Conservation (phyloP, 1,140 invertebrate genomes). For the Phthorimaea operculella region DNA sequence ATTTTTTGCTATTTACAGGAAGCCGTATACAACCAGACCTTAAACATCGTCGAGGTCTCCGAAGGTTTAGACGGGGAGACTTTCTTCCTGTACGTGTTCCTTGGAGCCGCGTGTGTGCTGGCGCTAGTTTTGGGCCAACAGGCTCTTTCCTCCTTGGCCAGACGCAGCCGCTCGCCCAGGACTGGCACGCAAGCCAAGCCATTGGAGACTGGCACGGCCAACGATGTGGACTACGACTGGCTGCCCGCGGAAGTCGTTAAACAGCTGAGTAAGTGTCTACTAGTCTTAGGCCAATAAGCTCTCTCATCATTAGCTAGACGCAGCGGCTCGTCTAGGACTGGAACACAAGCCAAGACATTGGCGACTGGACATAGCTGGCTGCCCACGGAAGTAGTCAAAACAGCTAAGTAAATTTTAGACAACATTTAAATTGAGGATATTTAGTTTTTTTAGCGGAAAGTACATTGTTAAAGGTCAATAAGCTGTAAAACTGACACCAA, state of each 20-base stretch:
- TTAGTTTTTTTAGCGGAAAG: too few relatives aligned
- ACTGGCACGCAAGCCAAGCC: conserved; percentile 68
- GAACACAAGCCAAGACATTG: conserved; percentile 71
- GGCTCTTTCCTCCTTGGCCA: conserved; percentile 82
- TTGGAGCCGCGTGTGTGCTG: conserved; percentile 89
- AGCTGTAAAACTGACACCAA: too few relatives aligned
- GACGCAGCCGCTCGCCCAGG: conserved; percentile 68
- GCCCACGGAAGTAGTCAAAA: conserved; percentile 88
- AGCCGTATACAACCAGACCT: conserved; percentile 98
- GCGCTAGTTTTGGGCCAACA: conserved; percentile 92
- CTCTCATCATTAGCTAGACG: conserved; percentile 81
- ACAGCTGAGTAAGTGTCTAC: conserved; percentile 81
- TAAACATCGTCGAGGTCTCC: conserved; percentile 95
- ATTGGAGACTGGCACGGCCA: conserved; percentile 84
- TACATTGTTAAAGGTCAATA: too few relatives aligned
- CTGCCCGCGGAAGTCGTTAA: conserved; percentile 91
- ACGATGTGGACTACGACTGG: conserved; percentile 99
- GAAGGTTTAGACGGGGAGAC: conserved; percentile 98
- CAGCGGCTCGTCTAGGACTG: conserved; percentile 61
- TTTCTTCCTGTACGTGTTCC: conserved; percentile 96
- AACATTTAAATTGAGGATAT: too few relatives aligned
- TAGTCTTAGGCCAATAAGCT: conserved; percentile 92
- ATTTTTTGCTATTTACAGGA: conserved; percentile 69
- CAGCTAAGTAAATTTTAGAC: conserved; percentile 83
- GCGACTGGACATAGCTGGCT: conserved; percentile 93